Conservation (phyloP, 2,797 vertebrate species). For the Coregonus sp. region DNA sequence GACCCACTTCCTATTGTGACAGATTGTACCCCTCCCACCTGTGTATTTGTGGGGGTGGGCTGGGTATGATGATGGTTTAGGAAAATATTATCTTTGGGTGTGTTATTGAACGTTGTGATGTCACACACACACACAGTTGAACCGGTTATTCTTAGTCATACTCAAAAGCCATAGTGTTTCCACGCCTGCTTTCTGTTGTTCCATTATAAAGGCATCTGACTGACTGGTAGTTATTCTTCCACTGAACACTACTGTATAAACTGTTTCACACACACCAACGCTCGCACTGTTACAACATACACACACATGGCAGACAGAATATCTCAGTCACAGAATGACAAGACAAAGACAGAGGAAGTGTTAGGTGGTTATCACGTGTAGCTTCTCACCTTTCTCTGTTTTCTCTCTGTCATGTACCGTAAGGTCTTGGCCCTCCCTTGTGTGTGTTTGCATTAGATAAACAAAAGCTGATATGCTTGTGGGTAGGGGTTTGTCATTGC, state of each 20-base stretch:
- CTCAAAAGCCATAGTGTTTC: neutral
- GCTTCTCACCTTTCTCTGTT: neutral
- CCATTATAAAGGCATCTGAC: neutral
- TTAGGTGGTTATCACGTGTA: neutral
- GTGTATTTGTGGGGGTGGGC: too few species aligned
- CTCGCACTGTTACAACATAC: neutral
- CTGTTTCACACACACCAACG: too few species aligned
- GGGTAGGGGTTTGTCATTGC: neutral
- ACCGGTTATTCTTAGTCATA: slow-evolving; percentile 1
- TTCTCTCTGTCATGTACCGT: neutral
- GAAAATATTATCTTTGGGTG: too few species aligned
- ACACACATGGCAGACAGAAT: too few species aligned
- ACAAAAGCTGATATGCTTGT: neutral
- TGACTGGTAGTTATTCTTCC: neutral
- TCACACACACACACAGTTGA: slow-evolving; percentile 4
- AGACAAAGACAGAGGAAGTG: neutral
- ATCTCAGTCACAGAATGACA: neutral
- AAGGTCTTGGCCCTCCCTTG: too few species aligned
- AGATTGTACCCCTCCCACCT: too few species aligned
- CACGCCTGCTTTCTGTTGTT: neutral
- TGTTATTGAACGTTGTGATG: too few species aligned
- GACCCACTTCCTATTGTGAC: too few species aligned
- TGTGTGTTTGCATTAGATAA: too few species aligned
- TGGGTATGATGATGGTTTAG: too few species aligned
- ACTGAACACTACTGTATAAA: too few species aligned